Percentiles rank a stretch among this genome's conserved stretches.
phyloP scores from a whole-genome alignment of 2,113 vertebrate species.

The Deroptyus accipitrinus region DNA sequence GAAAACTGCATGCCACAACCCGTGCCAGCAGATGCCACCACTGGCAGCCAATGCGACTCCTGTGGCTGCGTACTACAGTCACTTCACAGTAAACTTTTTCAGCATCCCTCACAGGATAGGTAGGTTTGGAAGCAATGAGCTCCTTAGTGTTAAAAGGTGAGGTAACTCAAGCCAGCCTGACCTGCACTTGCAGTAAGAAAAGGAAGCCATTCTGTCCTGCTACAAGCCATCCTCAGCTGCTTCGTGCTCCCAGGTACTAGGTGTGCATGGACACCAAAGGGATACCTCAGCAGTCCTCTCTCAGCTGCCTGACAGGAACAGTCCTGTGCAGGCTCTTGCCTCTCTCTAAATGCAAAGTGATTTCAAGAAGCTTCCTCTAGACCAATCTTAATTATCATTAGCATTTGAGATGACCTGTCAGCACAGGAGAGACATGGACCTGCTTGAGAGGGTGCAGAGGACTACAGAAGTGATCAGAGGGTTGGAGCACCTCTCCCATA shows the following conservation, averaged over 20 bases:
- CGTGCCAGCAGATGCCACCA: neutral
- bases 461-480: neutral
- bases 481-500: neutral
- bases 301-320: accelerated
- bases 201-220: neutral
- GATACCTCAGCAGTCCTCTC: neutral
- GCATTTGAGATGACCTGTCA: neutral
- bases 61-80: neutral
- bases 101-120: neutral
- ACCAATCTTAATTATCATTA: neutral
- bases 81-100: neutral
- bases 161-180: neutral
- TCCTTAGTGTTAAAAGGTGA: neutral
- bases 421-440: neutral
- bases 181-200: accelerated
- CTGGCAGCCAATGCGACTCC: neutral
- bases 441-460: neutral
- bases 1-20: neutral
- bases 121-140: neutral
- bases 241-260: accelerated
- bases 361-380: neutral
- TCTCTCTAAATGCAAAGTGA: neutral
- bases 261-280: neutral
- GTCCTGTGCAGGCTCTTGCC: neutral
- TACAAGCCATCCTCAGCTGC: neutral